Evolutionary conservation across 1,140 invertebrate genomes (phyloP), one percentile per base, ranked within the genome.

Genomic region (Schlechtendalia chinensis): DNA sequence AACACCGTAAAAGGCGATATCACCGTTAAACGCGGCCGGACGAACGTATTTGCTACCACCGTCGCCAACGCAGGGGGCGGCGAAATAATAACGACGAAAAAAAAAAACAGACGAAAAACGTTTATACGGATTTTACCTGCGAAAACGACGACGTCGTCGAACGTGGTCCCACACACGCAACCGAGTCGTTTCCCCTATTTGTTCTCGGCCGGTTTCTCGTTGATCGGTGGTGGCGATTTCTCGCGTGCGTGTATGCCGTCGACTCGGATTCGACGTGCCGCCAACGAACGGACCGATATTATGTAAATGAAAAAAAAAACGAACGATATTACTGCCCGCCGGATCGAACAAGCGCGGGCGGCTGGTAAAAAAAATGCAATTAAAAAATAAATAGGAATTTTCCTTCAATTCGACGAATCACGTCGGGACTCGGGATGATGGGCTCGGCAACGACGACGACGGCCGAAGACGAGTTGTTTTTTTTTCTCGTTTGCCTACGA

Each of bases 1-100:
- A 39, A 50, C 67, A 50, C 45, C 19, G 19, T 72, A 72, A 54
- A 72, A 72, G 69, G 69, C 10, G 17, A 72, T 29, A 29, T 29
- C 10, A 1, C 67, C 67, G 67, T 71, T 71, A 71, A 53, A 71
- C 32, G 19, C 32, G 4, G 45, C 16, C 16, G 24, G 14, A 27
- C 27, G 50, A 5, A n/a, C 19, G 10, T 14, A 39, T 53, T 45
- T 17, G 22, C 16, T 17, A 5, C 12, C 5, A 50, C 8, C 5
- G 16, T 50, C 19, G 63, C 39, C 65, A 24, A 27, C 17, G 6
- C 47, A 2, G 47, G 16, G 14, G 11, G n/a, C n/a, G n/a, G 39
- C 11, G 47, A 12, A 50, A 50, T 11, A 14, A 50, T 39, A 39
- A 39, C 8, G 3, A 50, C 47, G 11, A 14, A 50, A 50, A 50